Percentiles rank a stretch among this genome's conserved stretches.
phyloP scores from a whole-genome alignment of 2,888 invertebrate species.

The Alviniconcha strummeri region DNA sequence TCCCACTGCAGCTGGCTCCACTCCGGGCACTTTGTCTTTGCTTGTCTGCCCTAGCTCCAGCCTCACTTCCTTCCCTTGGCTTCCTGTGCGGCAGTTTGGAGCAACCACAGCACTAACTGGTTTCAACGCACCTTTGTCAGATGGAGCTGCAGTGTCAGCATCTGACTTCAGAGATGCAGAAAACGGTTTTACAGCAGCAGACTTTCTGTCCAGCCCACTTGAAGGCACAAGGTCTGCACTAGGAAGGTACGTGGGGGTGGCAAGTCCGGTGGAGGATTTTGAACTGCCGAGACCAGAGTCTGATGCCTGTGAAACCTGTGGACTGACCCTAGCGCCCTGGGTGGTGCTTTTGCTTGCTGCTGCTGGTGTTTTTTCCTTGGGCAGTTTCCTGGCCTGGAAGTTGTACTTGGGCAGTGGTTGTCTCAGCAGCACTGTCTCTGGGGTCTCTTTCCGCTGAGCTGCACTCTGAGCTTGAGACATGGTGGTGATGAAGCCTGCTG shows the following conservation, averaged over 20 bases:
- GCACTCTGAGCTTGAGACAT: conserved; percentile 2
- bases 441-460: conserved; percentile 14
- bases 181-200: conserved; percentile 9
- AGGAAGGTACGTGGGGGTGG: too few species aligned
- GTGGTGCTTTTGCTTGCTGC: too few species aligned
- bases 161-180: background rate
- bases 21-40: background rate
- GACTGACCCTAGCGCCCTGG: too few species aligned
- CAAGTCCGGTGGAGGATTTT: too few species aligned
- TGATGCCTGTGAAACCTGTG: too few species aligned
- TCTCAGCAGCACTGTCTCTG: conserved; percentile 57
- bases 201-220: conserved; percentile 5
- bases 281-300: too few species aligned
- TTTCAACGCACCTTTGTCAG: background rate
- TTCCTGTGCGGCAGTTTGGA: conserved; percentile 6
- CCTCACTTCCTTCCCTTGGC: background rate
- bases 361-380: conserved; percentile 34
- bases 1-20: background rate
- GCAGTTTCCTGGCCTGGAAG: conserved; percentile 50
- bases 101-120: conserved; percentile 18
- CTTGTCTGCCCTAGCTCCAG: background rate
- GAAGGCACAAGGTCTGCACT: background rate
- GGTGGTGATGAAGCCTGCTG: background rate
- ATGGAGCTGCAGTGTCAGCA: background rate
- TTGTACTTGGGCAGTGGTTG: conserved; percentile 62